These are phyloP conservation scores for Euwallacea similis DNA, from an alignment of 1,140 invertebrate genomes.

Conservation along the genomic window DNA sequence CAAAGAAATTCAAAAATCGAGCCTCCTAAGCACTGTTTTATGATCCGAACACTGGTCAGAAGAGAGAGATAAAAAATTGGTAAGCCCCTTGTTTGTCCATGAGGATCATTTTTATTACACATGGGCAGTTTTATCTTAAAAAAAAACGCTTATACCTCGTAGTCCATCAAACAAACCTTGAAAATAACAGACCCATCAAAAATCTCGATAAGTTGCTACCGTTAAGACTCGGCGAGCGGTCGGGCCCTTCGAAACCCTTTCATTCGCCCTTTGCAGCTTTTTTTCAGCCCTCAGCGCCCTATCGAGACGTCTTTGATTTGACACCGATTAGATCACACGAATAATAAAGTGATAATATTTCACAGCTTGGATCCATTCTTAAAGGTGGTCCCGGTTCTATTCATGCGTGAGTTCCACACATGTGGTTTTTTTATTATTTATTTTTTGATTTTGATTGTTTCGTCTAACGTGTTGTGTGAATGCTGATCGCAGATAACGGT, in stretches of 20 bases:
- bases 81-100: too few species aligned
- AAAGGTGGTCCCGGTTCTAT: slow-evolving; percentile 42
- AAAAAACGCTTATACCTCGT: too few species aligned
- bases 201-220: slow-evolving; percentile 43
- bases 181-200: background rate
- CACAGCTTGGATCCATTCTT: slow-evolving; percentile 46
- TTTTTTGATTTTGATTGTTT: slow-evolving; percentile 24
- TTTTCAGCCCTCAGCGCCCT: slow-evolving; percentile 40
- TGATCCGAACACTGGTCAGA: too few species aligned
- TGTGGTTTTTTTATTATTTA: slow-evolving; percentile 40
- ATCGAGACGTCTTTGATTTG: slow-evolving; percentile 44
- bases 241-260: slow-evolving; percentile 28
- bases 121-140: too few species aligned
- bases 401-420: slow-evolving; percentile 31
- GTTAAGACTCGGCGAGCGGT: slow-evolving; percentile 42
- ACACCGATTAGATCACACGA: slow-evolving; percentile 46
- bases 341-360: slow-evolving; percentile 49
- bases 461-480: slow-evolving; percentile 19
- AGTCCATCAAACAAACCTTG: too few species aligned
- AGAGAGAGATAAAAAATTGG: too few species aligned
- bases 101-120: too few species aligned
- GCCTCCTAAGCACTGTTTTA: too few species aligned
- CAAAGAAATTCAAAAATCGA: background rate
- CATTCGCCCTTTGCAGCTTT: slow-evolving; percentile 41
- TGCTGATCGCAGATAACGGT: slow-evolving; percentile 20